Base-by-base conservation (phyloP, 2,888 invertebrate species). In the Tuta absoluta region DNA sequence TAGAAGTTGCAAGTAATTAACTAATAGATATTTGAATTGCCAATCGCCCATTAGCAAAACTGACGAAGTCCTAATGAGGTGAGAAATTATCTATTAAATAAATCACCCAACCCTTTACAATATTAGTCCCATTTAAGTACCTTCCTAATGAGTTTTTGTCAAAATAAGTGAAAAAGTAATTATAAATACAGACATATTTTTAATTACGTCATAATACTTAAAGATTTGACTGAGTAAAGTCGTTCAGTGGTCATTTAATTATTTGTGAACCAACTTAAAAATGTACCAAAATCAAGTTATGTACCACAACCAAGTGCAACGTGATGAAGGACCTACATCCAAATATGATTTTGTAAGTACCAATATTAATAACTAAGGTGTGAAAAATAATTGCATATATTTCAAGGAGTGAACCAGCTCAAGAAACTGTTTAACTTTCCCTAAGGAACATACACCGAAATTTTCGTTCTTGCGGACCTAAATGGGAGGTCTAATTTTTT, bases 281-380 rank as follows among this genome's bases (percentile, higher is more conserved):
- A 7, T n/a, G n/a, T 45, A 45, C 45, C 33, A 33, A 8, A 5
- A 8, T 33, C 33, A 33, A n/a, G n/a, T 45, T 17, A 45, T 45
- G 45, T 45, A 45, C 8, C 45, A n/a, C 2, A n/a, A 45, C 17
- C n/a, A 45, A 45, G n/a, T 45, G 0, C 45, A 45, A 4, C 17
- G 4, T 4, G 7, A 3, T 45, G n/a, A 45, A n/a, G 17, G n/a
- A 5, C 45, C 45, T 4, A 7, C n/a, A 0, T 17, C 3, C 45
- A 45, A 45, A 45, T 17, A 45, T 45, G 45, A 45, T 17, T 45
- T 45, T 45, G 45, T 45, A 45, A 45, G 45, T 45, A 28, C 28
- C 28, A 28, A 28, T 41, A 11, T 14, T 41, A 12, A 41, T 11
- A 38, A 8, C n/a, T n/a, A n/a, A n/a, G n/a, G n/a, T n/a, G n/a